A percentile compares a stretch with the other conserved stretches of the same genome.
Evolutionary conservation across 2,888 invertebrate genomes (phyloP).

Genomic region (Idaea straminata): DNA sequence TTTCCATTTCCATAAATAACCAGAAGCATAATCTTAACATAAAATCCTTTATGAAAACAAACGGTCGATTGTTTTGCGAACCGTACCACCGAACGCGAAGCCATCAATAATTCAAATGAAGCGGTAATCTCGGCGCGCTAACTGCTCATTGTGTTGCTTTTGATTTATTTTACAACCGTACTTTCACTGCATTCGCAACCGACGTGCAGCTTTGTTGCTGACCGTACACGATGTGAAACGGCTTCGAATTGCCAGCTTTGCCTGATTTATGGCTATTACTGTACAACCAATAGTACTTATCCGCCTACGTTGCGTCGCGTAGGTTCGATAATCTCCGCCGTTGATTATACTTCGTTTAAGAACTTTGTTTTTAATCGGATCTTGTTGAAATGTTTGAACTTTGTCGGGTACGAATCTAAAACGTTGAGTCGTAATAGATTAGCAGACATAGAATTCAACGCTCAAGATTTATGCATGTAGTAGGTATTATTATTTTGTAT

Average conservation of each 20-base stretch:
- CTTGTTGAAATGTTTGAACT: not conserved
- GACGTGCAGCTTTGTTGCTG: slow-evolving; percentile 19
- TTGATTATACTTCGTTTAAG: not conserved
- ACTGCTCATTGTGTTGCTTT: slow-evolving; percentile 63
- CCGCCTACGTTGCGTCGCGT: not conserved
- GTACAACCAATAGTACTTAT: slow-evolving; percentile 19
- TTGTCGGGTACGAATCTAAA: too few species aligned
- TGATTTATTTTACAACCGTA: slow-evolving; percentile 68
- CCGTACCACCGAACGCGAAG: slow-evolving; percentile 33
- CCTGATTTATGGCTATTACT: slow-evolving; percentile 25
- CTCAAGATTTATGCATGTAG: too few species aligned
- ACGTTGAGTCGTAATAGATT: too few species aligned
- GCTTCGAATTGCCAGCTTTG: slow-evolving; percentile 27
- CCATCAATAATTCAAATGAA: slow-evolving; percentile 62
- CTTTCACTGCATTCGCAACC: slow-evolving; percentile 51
- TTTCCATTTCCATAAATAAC: not conserved
- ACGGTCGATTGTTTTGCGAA: slow-evolving; percentile 38
- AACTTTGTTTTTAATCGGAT: not conserved
- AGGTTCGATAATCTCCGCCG: slow-evolving; percentile 6
- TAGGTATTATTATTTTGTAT: too few species aligned
- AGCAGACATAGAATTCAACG: too few species aligned
- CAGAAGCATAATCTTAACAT: not conserved
- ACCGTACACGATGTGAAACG: slow-evolving; percentile 22
- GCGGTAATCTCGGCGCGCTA: slow-evolving; percentile 57
- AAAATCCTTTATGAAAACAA: slow-evolving; percentile 16